Base-by-base conservation (phyloP, 2,888 invertebrate species). In the Microdon myrmicae region DNA sequence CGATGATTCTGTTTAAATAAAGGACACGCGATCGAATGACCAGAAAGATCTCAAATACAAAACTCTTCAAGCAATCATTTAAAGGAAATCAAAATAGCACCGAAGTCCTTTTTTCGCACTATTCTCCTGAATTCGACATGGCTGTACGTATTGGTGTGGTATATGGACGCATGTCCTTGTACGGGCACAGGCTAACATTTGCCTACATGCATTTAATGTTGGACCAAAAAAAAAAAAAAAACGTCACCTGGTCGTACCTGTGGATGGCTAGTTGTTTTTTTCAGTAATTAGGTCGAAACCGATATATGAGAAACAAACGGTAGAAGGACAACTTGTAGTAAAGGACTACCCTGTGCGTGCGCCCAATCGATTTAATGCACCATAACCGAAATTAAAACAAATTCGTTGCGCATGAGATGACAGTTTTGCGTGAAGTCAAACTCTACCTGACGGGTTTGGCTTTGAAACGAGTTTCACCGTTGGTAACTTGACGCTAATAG, bases 301-400 rank as follows among this genome's bases (percentile, higher is more conserved):
- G 51, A 10, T 20, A n/a, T n/a, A 12, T 23, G 20, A 16, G 23
- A 12, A 22, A 7, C 8, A 8, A 3, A 25, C 14, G 13, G 12
- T 29, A 23, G 22, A 20, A 34, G 29, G 12, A 16, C 5, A 3
- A 13, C 23, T 10, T 25, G 9, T 44, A 20, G 49, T 20, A 12
- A 41, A 16, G 26, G 34, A 2, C 17, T 19, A 28, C 37, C 51
- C 23, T 16, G 13, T 45, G 45, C 64, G 51, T 58, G 58, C 45
- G 64, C 58, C 29, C 51, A 64, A 64, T 64, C 28, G 58, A 64
- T 64, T 64, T 64, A 41, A 51, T 23, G 41, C 58, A 26, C 25
- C 35, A 38, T 22, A 49, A 32, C 29, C 6, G 4, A 7, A 10
- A 39, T n/a, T 5, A 26, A 35, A 16, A 26, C 26, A 51, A 47